Evolutionary conservation across 1,140 invertebrate genomes (phyloP).

Genomic region (Popillia japonica): DNA sequence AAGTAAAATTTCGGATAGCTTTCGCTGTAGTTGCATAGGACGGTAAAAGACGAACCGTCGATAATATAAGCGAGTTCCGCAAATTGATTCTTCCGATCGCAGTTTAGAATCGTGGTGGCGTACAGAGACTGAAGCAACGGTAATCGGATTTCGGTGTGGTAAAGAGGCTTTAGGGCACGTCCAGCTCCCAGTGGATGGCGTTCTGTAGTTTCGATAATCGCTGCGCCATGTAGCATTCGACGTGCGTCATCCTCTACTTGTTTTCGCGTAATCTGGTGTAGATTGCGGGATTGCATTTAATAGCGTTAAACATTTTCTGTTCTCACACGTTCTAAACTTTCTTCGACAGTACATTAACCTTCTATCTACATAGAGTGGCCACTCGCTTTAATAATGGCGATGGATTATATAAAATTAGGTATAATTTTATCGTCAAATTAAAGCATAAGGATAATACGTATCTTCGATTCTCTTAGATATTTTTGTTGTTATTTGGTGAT

Average conservation of each 20-base stretch:
- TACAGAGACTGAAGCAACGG: neutral
- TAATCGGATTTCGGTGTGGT: constrained; percentile 32
- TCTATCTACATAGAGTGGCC: too few species aligned
- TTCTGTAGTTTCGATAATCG: neutral
- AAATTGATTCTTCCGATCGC: constrained; percentile 37
- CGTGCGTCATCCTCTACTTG: neutral
- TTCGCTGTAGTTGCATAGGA: neutral
- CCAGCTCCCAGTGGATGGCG: neutral
- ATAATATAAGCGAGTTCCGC: constrained; percentile 24
- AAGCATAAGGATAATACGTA: too few species aligned
- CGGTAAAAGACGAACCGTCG: neutral
- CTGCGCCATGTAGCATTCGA: neutral
- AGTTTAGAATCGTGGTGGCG: constrained; percentile 27
- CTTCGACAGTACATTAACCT: too few species aligned
- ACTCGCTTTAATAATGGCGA: too few species aligned
- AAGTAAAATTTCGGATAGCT: neutral
- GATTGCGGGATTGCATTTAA: neutral
- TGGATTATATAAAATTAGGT: too few species aligned
- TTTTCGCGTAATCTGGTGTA: neutral
- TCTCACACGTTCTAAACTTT: too few species aligned
- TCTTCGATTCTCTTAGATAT: too few species aligned
- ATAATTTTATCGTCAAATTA: too few species aligned
- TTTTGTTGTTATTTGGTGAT: too few species aligned
- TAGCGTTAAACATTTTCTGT: too few species aligned
- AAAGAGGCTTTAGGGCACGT: constrained; percentile 32